A percentile compares a stretch with the other conserved stretches of the same genome.
These are phyloP conservation scores for Lagopus muta DNA, from an alignment of 2,113 vertebrate species.

Conservation along the genomic window DNA sequence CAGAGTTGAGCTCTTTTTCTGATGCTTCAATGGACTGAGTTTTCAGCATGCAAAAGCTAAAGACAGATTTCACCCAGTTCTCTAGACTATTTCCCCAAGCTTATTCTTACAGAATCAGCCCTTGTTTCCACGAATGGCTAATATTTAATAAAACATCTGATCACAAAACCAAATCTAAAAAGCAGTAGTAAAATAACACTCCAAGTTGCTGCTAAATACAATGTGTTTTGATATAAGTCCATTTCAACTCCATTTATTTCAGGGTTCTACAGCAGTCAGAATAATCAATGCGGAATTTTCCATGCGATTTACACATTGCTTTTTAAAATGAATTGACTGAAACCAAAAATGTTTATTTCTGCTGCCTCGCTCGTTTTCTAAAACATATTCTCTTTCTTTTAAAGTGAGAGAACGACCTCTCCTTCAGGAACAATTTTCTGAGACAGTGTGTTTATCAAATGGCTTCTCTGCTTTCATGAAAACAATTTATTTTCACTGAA, in stretches of 20 bases:
- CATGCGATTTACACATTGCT: constrained; percentile 69
- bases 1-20: not conserved
- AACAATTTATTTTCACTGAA: constrained; percentile 84
- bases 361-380: constrained; percentile 73
- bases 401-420: constrained; percentile 80
- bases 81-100: not conserved
- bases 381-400: constrained; percentile 77
- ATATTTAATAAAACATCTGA: constrained; percentile 58
- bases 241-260: constrained; percentile 62
- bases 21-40: not conserved
- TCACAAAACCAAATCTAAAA: constrained; percentile 36
- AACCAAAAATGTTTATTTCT: constrained; percentile 67
- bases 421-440: constrained; percentile 82
- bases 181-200: constrained; percentile 21
- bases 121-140: constrained; percentile 9
- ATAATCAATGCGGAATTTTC: constrained; percentile 73
- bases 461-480: constrained; percentile 83
- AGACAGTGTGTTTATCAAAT: constrained; percentile 80
- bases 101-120: constrained; percentile 17
- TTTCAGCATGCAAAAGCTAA: not conserved
- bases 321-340: constrained; percentile 71
- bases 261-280: constrained; percentile 61
- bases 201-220: constrained; percentile 6
- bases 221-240: constrained; percentile 46
- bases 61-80: not conserved